These are phyloP conservation scores for Eupelmus urozonus DNA, from an alignment of 2,888 invertebrate species.

Conservation along the genomic window DNA sequence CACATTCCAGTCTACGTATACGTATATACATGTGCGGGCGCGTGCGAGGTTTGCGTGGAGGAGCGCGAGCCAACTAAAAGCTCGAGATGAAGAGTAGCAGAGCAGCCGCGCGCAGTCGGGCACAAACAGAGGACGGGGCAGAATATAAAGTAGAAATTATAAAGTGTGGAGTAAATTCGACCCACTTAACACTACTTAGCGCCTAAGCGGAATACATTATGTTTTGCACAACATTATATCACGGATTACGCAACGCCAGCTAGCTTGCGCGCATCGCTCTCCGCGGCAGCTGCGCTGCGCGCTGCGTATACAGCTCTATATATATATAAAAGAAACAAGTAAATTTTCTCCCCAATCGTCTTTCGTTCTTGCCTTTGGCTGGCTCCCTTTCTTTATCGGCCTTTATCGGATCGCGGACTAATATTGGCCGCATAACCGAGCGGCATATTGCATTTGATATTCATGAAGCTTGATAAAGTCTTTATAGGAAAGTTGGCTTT, in stretches of 20 bases:
- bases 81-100: not conserved
- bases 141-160: conserved; percentile 75
- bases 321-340: not conserved
- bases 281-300: not conserved
- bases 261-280: not conserved
- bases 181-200: conserved; percentile 77
- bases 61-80: not conserved
- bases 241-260: conserved; percentile 62
- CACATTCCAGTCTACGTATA: conserved; percentile 73
- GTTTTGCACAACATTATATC: conserved; percentile 75
- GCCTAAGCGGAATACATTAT: conserved; percentile 75
- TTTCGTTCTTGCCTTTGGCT: not conserved
- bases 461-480: conserved; percentile 14
- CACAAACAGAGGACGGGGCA: conserved; percentile 54
- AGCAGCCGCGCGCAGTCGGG: not conserved
- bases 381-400: not conserved
- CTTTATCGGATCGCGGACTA: not conserved
- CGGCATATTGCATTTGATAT: not conserved
- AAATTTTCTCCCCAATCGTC: not conserved
- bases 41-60: too few species aligned
- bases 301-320: not conserved
- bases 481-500: not conserved
- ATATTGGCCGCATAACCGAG: too few species aligned
- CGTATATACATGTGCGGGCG: too few species aligned
- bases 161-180: conserved; percentile 75